Percentiles rank a stretch among this genome's conserved stretches.
Evolutionary conservation across 1,140 invertebrate species (phyloP).

Genomic region (Scaptodrosophila lebanonensis): DNA sequence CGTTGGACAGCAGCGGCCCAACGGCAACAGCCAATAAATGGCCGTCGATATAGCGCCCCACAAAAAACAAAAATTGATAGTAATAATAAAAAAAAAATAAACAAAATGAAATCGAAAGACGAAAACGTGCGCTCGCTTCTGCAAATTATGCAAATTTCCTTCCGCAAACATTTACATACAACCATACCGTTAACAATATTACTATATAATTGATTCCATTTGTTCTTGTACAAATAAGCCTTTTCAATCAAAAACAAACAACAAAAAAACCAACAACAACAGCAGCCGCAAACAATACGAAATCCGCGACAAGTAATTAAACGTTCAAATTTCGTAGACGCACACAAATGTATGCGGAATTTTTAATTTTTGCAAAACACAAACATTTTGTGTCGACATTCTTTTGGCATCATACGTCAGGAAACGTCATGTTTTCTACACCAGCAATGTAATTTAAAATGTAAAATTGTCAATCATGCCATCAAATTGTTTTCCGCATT

Average conservation of each 20-base stretch:
- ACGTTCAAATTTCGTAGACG: constrained; percentile 17
- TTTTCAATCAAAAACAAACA: not conserved
- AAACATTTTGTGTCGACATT: constrained; percentile 1
- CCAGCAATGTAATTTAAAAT: too few species aligned
- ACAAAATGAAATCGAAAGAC: too few species aligned
- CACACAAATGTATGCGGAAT: constrained; percentile 4
- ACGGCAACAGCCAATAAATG: too few species aligned
- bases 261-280: constrained; percentile 24
- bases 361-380: constrained; percentile 29
- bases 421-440: too few species aligned
- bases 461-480: too few species aligned
- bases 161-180: constrained; percentile 70
- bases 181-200: constrained; percentile 66
- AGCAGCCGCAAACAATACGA: constrained; percentile 19
- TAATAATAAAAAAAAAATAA: too few species aligned
- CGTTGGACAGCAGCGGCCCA: too few species aligned
- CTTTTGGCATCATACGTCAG: too few species aligned
- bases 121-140: too few species aligned
- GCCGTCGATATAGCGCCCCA: too few species aligned
- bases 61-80: too few species aligned
- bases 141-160: constrained; percentile 59
- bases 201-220: constrained; percentile 50
- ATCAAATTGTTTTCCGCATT: too few species aligned
- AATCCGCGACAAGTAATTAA: constrained; percentile 38
- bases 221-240: constrained; percentile 9